Percentiles rank a stretch among this genome's conserved stretches.
Conservation (phyloP, 2,888 invertebrate genomes). For the Itoplectis maculator region DNA sequence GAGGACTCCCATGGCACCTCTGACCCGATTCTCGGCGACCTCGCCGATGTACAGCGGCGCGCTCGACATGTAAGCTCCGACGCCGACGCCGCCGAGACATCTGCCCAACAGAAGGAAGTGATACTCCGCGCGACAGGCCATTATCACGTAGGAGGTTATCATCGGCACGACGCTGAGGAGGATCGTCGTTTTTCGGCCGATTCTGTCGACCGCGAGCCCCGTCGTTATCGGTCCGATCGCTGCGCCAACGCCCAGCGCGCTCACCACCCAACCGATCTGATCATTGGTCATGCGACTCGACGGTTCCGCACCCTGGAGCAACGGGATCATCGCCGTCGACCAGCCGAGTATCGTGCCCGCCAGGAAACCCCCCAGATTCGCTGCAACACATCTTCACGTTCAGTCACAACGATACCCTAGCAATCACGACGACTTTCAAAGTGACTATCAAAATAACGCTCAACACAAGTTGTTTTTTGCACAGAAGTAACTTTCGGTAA, state of each 20-base stretch:
- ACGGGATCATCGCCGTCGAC: conserved; percentile 40
- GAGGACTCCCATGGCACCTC: conserved; percentile 37
- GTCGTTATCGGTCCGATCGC: conserved; percentile 41
- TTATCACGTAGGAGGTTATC: conserved; percentile 26
- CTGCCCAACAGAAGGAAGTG: conserved; percentile 34
- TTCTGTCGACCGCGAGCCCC: conserved; percentile 27
- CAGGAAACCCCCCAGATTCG: conserved; percentile 39
- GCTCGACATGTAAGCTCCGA: conserved; percentile 4
- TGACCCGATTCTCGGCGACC: conserved; percentile 47
- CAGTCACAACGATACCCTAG: no score
- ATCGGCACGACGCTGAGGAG: conserved; percentile 29
- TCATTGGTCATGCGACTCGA: conserved; percentile 23
- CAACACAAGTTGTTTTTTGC: no score
- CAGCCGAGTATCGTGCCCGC: conserved; percentile 51
- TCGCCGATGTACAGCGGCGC: conserved; percentile 55
- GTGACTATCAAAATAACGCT: no score
- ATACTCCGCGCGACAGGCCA: conserved; percentile 23
- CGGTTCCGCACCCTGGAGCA: conserved; percentile 17
- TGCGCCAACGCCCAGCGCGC: conserved; percentile 33
- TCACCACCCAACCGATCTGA: conserved; percentile 46
- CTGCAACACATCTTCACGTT: conserved; percentile 23
- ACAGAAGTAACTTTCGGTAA: no score
- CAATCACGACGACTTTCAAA: no score
- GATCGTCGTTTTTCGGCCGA: conserved; percentile 53
- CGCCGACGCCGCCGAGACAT: conserved; percentile 38